These are phyloP conservation scores for Pseudotriccus pelzelni DNA, from an alignment of 2,797 vertebrate species.

Conservation along the genomic window DNA sequence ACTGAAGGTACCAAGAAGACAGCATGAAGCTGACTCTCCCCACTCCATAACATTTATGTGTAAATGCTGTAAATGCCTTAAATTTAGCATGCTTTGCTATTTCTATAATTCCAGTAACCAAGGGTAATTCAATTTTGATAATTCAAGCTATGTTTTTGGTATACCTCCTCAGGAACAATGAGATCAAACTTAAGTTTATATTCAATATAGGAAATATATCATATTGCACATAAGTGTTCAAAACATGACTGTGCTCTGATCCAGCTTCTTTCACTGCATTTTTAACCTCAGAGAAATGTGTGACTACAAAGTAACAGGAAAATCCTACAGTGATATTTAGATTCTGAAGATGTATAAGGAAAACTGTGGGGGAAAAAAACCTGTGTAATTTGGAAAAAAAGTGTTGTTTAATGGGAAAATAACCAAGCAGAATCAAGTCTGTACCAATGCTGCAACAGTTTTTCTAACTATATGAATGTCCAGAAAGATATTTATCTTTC, in stretches of 20 bases:
- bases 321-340: neutral
- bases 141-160: neutral
- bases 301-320: neutral
- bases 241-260: neutral
- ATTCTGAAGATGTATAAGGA: neutral
- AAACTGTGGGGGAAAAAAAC: neutral
- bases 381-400: neutral
- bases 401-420: neutral
- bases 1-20: neutral
- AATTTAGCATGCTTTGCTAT: neutral
- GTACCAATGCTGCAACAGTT: neutral
- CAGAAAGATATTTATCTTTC: neutral
- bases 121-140: neutral
- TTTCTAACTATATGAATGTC: neutral
- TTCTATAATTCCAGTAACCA: neutral
- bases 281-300: neutral
- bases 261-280: neutral
- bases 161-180: neutral
- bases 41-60: neutral
- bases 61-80: neutral
- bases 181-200: neutral
- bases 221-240: neutral
- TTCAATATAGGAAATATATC: neutral
- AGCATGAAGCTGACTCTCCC: neutral
- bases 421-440: neutral